These are phyloP conservation scores for Apeira syringaria DNA, from an alignment of 2,888 invertebrate species.

Conservation along the genomic window DNA sequence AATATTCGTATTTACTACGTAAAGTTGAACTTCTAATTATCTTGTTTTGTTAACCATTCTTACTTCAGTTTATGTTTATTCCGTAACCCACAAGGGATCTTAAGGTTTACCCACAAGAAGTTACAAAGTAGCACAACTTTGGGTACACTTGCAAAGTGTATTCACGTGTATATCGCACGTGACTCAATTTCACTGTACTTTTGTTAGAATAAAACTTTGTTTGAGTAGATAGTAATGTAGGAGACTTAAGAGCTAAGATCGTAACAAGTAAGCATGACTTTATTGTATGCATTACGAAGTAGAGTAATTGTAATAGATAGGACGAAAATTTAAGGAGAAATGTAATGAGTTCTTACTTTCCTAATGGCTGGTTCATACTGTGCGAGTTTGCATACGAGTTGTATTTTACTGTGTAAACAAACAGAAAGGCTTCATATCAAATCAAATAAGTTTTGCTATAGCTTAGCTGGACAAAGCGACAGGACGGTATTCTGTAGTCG, in stretches of 20 bases:
- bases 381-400: no score
- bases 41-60: not conserved
- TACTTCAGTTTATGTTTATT: conserved; percentile 2
- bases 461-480: no score
- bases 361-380: not conserved
- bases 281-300: not conserved
- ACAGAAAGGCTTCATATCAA: no score
- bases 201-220: conserved; percentile 24
- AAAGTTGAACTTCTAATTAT: not conserved
- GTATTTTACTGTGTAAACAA: no score
- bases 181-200: conserved; percentile 58
- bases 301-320: not conserved
- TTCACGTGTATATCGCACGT: conserved; percentile 65
- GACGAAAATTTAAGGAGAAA: not conserved
- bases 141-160: conserved; percentile 60
- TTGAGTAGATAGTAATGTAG: not conserved
- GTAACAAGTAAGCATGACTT: not conserved
- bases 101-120: conserved; percentile 40
- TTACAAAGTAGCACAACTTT: conserved; percentile 66
- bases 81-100: conserved; percentile 33
- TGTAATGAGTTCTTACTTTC: not conserved
- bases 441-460: no score
- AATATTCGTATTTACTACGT: no score
- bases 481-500: no score
- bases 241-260: not conserved